Evolutionary conservation across 2,888 invertebrate species (phyloP), one percentile per base, ranked within the genome.

Genomic region (Apodemia zela): DNA sequence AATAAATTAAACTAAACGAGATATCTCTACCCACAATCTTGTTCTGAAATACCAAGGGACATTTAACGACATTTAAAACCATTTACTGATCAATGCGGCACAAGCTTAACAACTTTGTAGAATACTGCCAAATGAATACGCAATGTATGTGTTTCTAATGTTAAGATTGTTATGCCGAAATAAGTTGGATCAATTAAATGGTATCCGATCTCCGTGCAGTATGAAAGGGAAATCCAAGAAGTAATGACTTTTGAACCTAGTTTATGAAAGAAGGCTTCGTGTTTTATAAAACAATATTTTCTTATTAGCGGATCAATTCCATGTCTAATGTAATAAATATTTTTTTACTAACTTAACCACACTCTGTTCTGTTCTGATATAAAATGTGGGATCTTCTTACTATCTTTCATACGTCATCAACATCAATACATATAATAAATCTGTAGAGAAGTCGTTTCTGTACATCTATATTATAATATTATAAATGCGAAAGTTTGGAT

Each of bases 1-100:
- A 89, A 90, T 90, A 91, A 91, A 90, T 89, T 87, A 87, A 42
- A 87, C 80, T 81, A 87, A 87, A 90, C 88, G 86, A 89, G 89
- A 86, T 86, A 86, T 85, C 87, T 85, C 80, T 80, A 79, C 79
- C 81, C 75, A 78, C 80, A 78, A 80, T 82, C 84, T 81, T 66
- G 84, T 84, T 73, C 80, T 78, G 77, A 74, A 69, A 73, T 71
- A 71, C 70, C 69, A 71, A 74, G 70, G 73, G 74, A 71, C 75
- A 71, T 76, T 71, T 70, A 68, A 59, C 47, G 60, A 62, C n/a
- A 49, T 18, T 35, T 59, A 35, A 38, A 15, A 35, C n/a, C 21
- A 18, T 51, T 59, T 13, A 1, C 17, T n/a, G 35, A 64, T 58
- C 70, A 70, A 71, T 66, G 64, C 69, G 33, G 57, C 3, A 25